Conservation (phyloP, 2,113 vertebrate species). For the Callocephalon fimbriatum region DNA sequence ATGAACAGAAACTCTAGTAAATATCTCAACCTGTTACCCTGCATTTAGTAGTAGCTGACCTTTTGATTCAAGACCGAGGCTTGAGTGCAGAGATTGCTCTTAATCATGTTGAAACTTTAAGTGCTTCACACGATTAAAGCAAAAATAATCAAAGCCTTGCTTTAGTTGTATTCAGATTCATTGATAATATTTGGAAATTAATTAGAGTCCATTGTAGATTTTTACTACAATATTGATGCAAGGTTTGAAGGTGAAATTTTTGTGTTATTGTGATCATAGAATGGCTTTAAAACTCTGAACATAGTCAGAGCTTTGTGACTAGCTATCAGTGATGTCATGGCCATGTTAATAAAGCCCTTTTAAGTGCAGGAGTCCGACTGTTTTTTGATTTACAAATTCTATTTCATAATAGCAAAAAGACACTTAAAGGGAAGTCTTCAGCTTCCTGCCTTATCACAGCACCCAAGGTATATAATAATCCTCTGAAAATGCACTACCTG, state of each 20-base stretch:
- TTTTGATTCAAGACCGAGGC: not conserved
- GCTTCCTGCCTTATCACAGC: not conserved
- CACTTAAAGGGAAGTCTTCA: slow-evolving; percentile 10
- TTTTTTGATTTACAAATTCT: slow-evolving; percentile 47
- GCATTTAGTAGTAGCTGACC: not conserved
- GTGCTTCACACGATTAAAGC: not conserved
- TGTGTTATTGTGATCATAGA: not conserved
- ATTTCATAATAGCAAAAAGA: slow-evolving; percentile 42
- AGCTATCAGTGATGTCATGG: not conserved
- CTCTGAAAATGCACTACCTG: slow-evolving; percentile 36
- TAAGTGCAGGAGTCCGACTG: slow-evolving; percentile 10
- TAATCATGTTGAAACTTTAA: not conserved
- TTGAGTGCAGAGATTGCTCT: not conserved
- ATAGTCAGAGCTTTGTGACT: not conserved
- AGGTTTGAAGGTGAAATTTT: slow-evolving; percentile 1
- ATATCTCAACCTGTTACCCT: not conserved
- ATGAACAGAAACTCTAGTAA: not conserved
- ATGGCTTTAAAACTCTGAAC: slow-evolving; percentile 24
- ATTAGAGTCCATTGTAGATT: not conserved
- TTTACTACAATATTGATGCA: not conserved
- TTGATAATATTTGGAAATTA: slow-evolving; percentile 2
- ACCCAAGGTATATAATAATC: slow-evolving; percentile 39
- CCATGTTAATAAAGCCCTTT: not conserved
- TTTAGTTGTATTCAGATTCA: not conserved
- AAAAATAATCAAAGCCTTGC: not conserved